Conservation (phyloP, 2,888 invertebrate species). For the Chaetogeoica ovagalla region DNA sequence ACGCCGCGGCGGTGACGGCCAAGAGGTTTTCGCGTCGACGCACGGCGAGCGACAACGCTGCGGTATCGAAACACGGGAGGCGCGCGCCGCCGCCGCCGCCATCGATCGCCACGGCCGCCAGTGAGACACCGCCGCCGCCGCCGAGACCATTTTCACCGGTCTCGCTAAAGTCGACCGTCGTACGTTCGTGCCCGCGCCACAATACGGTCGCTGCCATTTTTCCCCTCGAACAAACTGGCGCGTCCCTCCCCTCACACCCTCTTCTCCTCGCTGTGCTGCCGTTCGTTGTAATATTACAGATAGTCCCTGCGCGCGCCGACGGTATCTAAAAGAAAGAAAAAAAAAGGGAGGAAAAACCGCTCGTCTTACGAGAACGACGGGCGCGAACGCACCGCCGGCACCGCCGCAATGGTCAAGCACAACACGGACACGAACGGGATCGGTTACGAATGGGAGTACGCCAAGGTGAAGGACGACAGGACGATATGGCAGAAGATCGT, state of each 20-base stretch:
- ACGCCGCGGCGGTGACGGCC: neutral
- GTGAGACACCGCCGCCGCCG: slow-evolving; percentile 7
- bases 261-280: no score
- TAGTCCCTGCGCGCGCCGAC: no score
- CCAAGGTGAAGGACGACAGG: slow-evolving; percentile 55
- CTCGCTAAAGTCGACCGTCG: slow-evolving; percentile 18
- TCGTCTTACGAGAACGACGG: no score
- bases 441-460: slow-evolving; percentile 57
- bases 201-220: no score
- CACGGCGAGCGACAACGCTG: neutral
- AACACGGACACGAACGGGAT: slow-evolving; percentile 55
- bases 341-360: no score
- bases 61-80: slow-evolving; percentile 18
- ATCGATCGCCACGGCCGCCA: slow-evolving; percentile 23
- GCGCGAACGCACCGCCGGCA: neutral
- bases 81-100: neutral
- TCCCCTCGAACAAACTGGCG: no score
- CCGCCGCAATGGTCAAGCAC: slow-evolving; percentile 46
- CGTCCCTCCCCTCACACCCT: no score
- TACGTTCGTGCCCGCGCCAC: neutral
- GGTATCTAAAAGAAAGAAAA: no score
- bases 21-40: neutral
- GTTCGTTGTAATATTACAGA: no score
- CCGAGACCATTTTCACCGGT: slow-evolving; percentile 31
- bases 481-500: slow-evolving; percentile 58